phyloP scores from a whole-genome alignment of 2,888 invertebrate species.

The Phengaris arion region DNA sequence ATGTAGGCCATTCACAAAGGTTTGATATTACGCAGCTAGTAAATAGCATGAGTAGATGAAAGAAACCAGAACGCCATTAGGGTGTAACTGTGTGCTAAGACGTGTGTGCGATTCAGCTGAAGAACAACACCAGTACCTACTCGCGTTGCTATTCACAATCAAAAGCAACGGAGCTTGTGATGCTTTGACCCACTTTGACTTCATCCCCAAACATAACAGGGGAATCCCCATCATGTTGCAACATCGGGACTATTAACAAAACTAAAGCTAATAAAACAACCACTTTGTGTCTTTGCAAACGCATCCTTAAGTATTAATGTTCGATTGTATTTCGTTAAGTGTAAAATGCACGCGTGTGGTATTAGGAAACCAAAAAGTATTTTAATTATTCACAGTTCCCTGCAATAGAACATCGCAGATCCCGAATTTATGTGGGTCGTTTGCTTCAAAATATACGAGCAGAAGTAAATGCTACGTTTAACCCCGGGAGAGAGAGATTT shows the following conservation, averaged over 20 bases:
- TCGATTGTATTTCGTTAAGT: too few relatives aligned
- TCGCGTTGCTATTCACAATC: background rate
- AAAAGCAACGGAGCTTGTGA: background rate
- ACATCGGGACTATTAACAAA: background rate
- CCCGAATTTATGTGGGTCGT: conserved; percentile 48
- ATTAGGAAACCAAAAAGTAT: conserved; percentile 16
- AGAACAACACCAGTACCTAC: too few relatives aligned
- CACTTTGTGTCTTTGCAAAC: too few relatives aligned
- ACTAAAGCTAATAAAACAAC: too few relatives aligned
- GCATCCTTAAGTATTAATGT: too few relatives aligned
- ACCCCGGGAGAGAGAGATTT: conserved; percentile 43
- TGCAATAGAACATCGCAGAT: conserved; percentile 41
- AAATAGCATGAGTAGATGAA: background rate
- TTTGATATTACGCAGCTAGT: background rate
- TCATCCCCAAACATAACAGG: background rate
- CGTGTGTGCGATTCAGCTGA: background rate
- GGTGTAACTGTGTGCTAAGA: background rate
- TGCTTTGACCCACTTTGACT: background rate
- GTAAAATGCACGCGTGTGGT: background rate
- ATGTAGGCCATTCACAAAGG: background rate
- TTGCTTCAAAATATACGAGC: conserved; percentile 47
- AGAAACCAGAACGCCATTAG: background rate
- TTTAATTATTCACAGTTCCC: conserved; percentile 32
- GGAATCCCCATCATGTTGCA: background rate
- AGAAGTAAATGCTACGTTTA: conserved; percentile 45